These are phyloP conservation scores for Nilaparvata lugens DNA, from an alignment of 1,140 invertebrate genomes.

Conservation along the genomic window DNA sequence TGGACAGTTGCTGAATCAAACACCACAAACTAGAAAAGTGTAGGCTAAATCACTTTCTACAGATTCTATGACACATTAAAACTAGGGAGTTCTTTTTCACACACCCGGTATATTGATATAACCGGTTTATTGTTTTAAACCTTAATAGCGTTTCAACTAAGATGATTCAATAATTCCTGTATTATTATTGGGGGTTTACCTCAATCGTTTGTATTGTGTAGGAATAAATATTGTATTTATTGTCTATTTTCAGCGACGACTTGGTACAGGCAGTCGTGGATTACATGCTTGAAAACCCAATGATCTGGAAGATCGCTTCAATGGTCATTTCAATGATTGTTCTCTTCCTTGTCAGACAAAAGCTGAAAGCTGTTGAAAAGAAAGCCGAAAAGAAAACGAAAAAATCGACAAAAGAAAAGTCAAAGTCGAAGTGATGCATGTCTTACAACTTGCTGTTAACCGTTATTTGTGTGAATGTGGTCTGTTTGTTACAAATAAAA, in stretches of 20 bases:
- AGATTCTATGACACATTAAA: too few relatives aligned
- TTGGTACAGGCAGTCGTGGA: conserved; percentile 52
- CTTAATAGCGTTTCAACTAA: neutral
- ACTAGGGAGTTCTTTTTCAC: too few relatives aligned
- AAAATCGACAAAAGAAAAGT: neutral
- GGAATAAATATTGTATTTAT: neutral
- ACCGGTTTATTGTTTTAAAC: neutral
- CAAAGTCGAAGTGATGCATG: neutral
- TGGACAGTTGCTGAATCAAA: too few relatives aligned
- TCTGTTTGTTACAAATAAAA: too few relatives aligned
- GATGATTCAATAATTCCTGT: neutral
- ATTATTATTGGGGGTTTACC: too few relatives aligned
- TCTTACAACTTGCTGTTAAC: too few relatives aligned
- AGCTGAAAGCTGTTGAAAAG: neutral
- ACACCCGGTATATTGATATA: neutral
- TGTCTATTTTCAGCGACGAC: conserved; percentile 51
- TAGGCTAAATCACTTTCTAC: too few relatives aligned
- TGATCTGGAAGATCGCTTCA: conserved; percentile 51
- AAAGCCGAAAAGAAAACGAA: neutral
- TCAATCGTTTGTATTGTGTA: too few relatives aligned
- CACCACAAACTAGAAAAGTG: too few relatives aligned
- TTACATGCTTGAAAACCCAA: conserved; percentile 52
- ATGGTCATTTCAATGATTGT: neutral
- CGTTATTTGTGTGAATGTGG: too few relatives aligned
- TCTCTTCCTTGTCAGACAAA: neutral